These are phyloP conservation scores for Copsychus sechellarum DNA, from an alignment of 2,113 vertebrate genomes.

Conservation along the genomic window DNA sequence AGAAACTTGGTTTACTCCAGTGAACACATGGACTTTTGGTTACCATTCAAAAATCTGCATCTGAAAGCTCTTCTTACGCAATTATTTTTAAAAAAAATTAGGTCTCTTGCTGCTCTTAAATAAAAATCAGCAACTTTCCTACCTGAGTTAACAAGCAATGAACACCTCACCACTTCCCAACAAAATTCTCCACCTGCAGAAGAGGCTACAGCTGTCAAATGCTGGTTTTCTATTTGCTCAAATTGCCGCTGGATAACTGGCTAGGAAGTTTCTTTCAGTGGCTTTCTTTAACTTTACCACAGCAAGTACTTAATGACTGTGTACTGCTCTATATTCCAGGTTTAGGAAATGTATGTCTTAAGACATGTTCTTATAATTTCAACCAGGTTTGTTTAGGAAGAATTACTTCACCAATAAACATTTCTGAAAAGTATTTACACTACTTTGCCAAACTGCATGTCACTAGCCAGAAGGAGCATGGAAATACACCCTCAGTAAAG, in stretches of 20 bases:
- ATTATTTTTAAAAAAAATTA: not conserved
- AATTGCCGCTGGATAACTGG: not conserved
- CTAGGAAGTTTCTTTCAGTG: not conserved
- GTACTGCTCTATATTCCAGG: not conserved
- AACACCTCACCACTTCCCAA: not conserved
- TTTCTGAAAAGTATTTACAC: not conserved
- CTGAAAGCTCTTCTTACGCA: not conserved
- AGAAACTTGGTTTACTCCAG: not conserved
- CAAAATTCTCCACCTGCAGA: not conserved
- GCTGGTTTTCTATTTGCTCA: not conserved
- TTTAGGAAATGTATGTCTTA: not conserved
- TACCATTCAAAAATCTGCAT: not conserved
- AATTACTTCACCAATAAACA: not conserved
- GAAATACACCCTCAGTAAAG: not conserved
- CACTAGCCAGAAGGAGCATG: not conserved
- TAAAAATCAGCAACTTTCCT: not conserved
- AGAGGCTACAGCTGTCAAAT: not conserved
- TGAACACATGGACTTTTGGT: not conserved
- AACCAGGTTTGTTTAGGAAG: not conserved
- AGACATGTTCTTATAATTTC: not conserved
- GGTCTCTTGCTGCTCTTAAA: not conserved
- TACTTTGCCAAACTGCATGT: not conserved
- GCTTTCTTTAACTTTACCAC: not conserved
- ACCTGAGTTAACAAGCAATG: not conserved
- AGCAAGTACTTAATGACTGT: not conserved